A percentile compares a stretch with the other conserved stretches of the same genome.
phyloP scores from a whole-genome alignment of 2,797 vertebrate genomes.

The Molothrus ater region DNA sequence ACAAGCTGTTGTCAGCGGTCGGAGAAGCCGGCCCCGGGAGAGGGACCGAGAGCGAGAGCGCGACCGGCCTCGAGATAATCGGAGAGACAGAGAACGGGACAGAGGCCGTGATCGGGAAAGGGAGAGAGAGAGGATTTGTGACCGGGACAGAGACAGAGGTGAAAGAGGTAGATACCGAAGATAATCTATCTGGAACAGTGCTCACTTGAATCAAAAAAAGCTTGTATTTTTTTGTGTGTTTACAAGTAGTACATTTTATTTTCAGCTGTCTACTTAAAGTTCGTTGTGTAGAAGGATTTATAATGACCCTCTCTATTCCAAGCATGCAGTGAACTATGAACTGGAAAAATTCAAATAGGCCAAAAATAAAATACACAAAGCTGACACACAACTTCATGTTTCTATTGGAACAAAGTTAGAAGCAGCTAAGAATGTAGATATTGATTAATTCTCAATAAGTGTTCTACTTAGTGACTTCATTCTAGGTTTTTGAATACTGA shows the following conservation, averaged over 20 bases:
- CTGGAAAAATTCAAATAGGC: conserved; percentile 78
- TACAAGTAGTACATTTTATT: conserved; percentile 83
- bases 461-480: conserved; percentile 74
- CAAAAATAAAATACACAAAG: conserved; percentile 70
- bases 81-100: conserved; percentile 84
- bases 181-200: conserved; percentile 79
- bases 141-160: conserved; percentile 89
- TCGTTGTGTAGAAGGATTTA: conserved; percentile 81
- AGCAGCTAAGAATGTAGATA: conserved; percentile 76
- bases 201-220: conserved; percentile 75
- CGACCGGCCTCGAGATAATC: conserved; percentile 81
- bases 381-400: conserved; percentile 66
- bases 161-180: conserved; percentile 93
- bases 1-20: conserved; percentile 93
- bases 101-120: conserved; percentile 84
- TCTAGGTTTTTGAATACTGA: conserved; percentile 67
- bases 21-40: conserved; percentile 86
- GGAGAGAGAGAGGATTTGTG: conserved; percentile 84
- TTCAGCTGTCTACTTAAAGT: conserved; percentile 80
- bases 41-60: conserved; percentile 87
- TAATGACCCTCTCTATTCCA: conserved; percentile 79
- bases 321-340: conserved; percentile 85
- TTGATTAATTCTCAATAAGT: conserved; percentile 65
- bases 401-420: conserved; percentile 67
- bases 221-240: conserved; percentile 82